Conservation (phyloP, 2,888 invertebrate genomes). For the Liodrosophila aerea region DNA sequence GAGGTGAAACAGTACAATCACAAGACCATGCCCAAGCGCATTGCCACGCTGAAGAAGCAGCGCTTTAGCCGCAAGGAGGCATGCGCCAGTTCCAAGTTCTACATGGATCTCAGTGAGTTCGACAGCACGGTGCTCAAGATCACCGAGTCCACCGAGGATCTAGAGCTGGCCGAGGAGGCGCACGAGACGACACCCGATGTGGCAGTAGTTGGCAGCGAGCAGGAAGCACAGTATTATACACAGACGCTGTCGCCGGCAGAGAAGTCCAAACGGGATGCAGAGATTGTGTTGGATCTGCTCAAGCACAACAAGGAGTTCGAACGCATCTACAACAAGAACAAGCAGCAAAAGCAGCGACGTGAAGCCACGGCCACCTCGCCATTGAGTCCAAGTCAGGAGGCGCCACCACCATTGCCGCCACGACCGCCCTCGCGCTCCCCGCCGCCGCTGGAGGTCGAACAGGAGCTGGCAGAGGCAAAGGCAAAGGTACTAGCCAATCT, state of each 20-base stretch:
- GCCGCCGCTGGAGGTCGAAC: conserved; percentile 79
- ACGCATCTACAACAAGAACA: conserved; percentile 89
- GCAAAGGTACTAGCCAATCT: no score
- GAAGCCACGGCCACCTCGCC: no score
- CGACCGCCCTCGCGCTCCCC: conserved; percentile 81
- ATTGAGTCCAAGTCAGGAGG: conserved; percentile 53
- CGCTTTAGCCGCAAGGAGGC: conserved; percentile 84
- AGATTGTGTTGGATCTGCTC: conserved; percentile 89
- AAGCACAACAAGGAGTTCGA: conserved; percentile 93
- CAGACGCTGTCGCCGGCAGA: conserved; percentile 82
- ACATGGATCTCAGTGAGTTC: conserved; percentile 86
- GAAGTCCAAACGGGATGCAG: conserved; percentile 85
- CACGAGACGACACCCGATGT: conserved; percentile 17
- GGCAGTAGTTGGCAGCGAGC: no score
- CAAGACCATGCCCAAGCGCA: conserved; percentile 88
- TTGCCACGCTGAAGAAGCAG: conserved; percentile 87
- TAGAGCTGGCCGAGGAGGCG: conserved; percentile 67
- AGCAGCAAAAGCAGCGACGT: conserved; percentile 85
- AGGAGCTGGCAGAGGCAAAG: no score
- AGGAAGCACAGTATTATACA: conserved; percentile 24
- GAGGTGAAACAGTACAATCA: conserved; percentile 86
- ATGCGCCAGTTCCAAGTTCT: conserved; percentile 87
- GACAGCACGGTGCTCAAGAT: conserved; percentile 84
- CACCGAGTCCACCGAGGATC: conserved; percentile 86
- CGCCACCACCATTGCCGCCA: conserved; percentile 72